Conservation (phyloP, 2,797 vertebrate species). For the Sitta carolinensis region DNA sequence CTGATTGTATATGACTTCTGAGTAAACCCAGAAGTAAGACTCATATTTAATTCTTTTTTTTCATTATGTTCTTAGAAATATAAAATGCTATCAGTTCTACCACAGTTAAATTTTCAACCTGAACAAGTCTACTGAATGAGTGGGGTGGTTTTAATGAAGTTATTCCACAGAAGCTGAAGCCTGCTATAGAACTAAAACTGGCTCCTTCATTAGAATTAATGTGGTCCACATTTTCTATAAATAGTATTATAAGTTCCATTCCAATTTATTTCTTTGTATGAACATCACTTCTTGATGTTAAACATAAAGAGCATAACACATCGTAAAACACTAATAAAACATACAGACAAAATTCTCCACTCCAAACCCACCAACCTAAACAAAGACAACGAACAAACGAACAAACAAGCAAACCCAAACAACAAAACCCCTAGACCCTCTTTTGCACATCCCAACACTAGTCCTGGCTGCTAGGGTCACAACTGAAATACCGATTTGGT, state of each 20-base stretch:
- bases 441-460: neutral
- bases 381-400: neutral
- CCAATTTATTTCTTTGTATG: neutral
- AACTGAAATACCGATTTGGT: rapidly evolving
- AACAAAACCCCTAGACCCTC: neutral
- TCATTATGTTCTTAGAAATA: neutral
- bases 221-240: neutral
- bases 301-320: neutral
- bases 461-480: neutral
- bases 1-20: neutral
- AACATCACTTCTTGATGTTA: neutral
- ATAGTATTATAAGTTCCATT: neutral
- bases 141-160: neutral
- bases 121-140: neutral
- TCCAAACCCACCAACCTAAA: rapidly evolving
- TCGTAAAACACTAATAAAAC: neutral
- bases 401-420: neutral
- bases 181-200: neutral
- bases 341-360: rapidly evolving
- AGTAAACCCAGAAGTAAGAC: neutral
- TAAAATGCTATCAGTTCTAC: neutral
- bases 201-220: neutral
- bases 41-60: neutral
- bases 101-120: neutral
- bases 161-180: neutral